Percentiles rank a stretch among this genome's conserved stretches.
These are phyloP conservation scores for Mionectes olivaceus DNA, from an alignment of 2,797 vertebrate genomes.

Conservation along the genomic window DNA sequence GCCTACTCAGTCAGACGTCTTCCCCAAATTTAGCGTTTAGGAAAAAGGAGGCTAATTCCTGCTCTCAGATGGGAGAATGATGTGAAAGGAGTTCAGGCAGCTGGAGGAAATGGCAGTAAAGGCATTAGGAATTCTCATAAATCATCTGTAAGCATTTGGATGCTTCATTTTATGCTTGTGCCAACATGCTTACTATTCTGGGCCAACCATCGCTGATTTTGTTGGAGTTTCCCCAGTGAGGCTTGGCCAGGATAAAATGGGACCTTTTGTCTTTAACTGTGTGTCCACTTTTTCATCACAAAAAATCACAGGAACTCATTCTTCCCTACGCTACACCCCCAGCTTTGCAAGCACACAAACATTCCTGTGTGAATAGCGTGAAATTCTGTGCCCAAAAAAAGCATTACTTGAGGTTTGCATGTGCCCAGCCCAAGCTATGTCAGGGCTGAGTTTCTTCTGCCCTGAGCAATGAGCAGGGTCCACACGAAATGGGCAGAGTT, in stretches of 20 bases:
- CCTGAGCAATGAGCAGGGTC: neutral
- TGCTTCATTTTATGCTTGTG: constrained; percentile 14
- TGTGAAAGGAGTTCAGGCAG: neutral
- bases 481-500: neutral
- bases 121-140: constrained; percentile 27
- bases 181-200: neutral
- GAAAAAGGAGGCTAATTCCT: neutral
- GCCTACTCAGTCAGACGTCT: neutral
- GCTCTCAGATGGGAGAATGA: neutral
- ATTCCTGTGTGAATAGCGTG: neutral
- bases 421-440: neutral
- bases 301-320: constrained; percentile 13
- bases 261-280: neutral
- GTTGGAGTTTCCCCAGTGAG: constrained; percentile 13
- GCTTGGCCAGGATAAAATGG: constrained; percentile 39
- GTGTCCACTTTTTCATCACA: neutral
- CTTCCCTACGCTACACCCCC: neutral
- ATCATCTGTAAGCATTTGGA: constrained; percentile 12
- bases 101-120: constrained; percentile 24
- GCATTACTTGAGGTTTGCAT: neutral
- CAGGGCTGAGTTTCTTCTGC: neutral
- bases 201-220: constrained; percentile 53
- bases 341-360: neutral
- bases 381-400: constrained; percentile 17
- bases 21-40: neutral